Percentiles rank a stretch among this genome's conserved stretches.
These are phyloP conservation scores for Perodicticus potto DNA, from an alignment of 2,797 vertebrate species.

Conservation along the genomic window DNA sequence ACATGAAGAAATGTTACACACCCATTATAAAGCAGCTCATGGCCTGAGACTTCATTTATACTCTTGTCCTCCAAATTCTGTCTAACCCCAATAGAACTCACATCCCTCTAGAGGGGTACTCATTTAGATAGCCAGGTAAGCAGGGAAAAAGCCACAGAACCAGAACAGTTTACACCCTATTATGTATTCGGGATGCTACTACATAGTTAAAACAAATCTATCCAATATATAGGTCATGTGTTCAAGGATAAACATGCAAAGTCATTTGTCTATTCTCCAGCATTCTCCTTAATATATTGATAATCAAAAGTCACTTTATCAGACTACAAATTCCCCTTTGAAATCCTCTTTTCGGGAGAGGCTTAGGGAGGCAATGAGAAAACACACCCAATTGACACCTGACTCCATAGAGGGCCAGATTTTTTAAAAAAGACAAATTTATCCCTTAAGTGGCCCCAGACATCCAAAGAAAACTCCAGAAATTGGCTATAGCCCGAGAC, in stretches of 20 bases:
- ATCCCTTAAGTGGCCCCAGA: no score
- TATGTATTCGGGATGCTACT: slow-evolving; percentile 3
- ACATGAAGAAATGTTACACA: background rate
- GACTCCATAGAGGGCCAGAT: no score
- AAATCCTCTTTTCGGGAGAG: slow-evolving; percentile 21
- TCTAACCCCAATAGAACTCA: background rate
- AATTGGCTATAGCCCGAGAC: no score
- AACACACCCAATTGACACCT: no score
- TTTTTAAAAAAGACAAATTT: no score
- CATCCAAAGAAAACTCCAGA: no score
- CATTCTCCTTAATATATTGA: slow-evolving; percentile 24
- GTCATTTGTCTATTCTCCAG: background rate
- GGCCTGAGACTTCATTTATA: background rate
- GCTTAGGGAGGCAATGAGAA: no score
- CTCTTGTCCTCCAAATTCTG: background rate
- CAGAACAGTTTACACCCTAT: background rate
- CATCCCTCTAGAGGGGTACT: background rate
- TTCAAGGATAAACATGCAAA: slow-evolving; percentile 58
- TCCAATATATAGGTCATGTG: background rate
- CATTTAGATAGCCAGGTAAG: background rate
- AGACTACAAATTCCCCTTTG: slow-evolving; percentile 14
- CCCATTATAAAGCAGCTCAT: background rate
- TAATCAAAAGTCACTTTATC: background rate
- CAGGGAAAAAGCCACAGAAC: background rate
- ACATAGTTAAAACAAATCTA: slow-evolving; percentile 3